Conservation (phyloP, 92 coral and sea anemone genomes). For the Porites rus region DNA sequence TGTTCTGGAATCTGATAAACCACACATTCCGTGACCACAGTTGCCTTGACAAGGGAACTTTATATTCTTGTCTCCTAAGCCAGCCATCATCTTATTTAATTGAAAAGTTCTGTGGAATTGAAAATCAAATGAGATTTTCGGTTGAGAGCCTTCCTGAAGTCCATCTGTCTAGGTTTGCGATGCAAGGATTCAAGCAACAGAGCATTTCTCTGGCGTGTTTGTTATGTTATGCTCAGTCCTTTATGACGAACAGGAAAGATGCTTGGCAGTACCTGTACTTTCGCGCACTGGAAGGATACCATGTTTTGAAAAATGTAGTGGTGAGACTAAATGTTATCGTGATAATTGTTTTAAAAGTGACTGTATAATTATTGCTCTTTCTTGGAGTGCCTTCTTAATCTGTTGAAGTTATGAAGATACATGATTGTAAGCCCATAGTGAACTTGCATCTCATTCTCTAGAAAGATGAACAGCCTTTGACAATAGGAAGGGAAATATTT, state of each 20-base stretch:
- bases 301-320: constrained; percentile 89
- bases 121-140: constrained; percentile 75
- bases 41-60: constrained; percentile 67
- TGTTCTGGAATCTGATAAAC: constrained; percentile 72
- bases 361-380: too few relatives aligned
- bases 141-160: constrained; percentile 12
- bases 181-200: constrained; percentile 30
- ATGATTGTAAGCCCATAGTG: too few relatives aligned
- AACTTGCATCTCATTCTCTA: too few relatives aligned
- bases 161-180: background rate
- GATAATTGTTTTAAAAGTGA: too few relatives aligned
- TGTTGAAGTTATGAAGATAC: too few relatives aligned
- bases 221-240: constrained; percentile 75
- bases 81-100: constrained; percentile 73
- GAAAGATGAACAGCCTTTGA: too few relatives aligned
- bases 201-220: constrained; percentile 28
- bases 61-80: constrained; percentile 83
- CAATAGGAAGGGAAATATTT: too few relatives aligned
- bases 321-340: constrained; percentile 53
- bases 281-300: constrained; percentile 79
- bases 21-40: constrained; percentile 38
- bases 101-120: constrained; percentile 79
- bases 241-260: constrained; percentile 65
- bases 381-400: too few relatives aligned
- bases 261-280: constrained; percentile 86